A percentile compares a stretch with the other conserved stretches of the same genome.
These are phyloP conservation scores for Chymomyza procnemis DNA, from an alignment of 2,888 invertebrate genomes.

Conservation along the genomic window DNA sequence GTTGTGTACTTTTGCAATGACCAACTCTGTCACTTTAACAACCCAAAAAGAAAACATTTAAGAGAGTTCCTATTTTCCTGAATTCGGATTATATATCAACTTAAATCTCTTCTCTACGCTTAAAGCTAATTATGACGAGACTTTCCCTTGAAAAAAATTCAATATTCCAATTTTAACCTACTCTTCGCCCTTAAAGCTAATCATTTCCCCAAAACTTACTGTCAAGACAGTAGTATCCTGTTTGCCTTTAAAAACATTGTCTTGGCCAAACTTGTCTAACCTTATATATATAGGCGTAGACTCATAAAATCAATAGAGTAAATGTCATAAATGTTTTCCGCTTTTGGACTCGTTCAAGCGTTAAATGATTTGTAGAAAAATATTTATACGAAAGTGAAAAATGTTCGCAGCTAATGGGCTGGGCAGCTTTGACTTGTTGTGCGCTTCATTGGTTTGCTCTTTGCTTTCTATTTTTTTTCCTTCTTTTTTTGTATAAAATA, in stretches of 20 bases:
- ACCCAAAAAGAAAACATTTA: no score
- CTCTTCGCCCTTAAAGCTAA: background rate
- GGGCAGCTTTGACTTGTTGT: slow-evolving; percentile 19
- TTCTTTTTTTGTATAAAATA: background rate
- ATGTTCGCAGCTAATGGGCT: slow-evolving; percentile 44
- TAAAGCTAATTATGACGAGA: no score
- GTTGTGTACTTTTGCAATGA: no score
- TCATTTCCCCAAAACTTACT: background rate
- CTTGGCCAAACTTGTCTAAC: background rate
- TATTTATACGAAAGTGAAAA: slow-evolving; percentile 55
- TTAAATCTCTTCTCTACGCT: no score
- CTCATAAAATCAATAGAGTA: slow-evolving; percentile 57
- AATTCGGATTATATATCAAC: no score
- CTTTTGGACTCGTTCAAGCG: slow-evolving; percentile 51
- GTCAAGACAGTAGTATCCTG: slow-evolving; percentile 43
- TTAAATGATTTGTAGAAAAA: slow-evolving; percentile 66
- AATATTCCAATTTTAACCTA: background rate
- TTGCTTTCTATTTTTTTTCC: no score
- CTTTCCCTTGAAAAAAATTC: no score
- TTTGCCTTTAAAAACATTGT: background rate
- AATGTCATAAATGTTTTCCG: slow-evolving; percentile 73
- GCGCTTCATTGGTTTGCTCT: slow-evolving; percentile 28
- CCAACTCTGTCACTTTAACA: no score
- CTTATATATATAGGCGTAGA: background rate
- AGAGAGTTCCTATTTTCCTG: no score